A percentile compares a stretch with the other conserved stretches of the same genome.
These are phyloP conservation scores for Gnathonemus longibarbis DNA, from an alignment of 2,113 vertebrate genomes.

Conservation along the genomic window DNA sequence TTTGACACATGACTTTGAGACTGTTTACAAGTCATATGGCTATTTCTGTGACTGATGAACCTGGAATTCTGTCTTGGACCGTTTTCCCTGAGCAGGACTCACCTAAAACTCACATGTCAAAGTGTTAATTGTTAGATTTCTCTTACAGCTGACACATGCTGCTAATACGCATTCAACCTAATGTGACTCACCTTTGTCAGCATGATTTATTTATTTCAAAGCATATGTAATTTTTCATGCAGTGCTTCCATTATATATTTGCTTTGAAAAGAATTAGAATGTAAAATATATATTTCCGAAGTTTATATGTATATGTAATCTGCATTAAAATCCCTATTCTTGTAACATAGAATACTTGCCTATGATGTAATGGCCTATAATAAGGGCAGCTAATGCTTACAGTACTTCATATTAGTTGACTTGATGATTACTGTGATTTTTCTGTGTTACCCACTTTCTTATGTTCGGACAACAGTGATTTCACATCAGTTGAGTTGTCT, in stretches of 20 bases:
- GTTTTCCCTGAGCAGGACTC: background rate
- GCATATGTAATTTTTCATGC: background rate
- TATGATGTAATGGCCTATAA: background rate
- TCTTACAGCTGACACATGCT: background rate
- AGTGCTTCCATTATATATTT: background rate
- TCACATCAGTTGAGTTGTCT: background rate
- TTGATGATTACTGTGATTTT: background rate
- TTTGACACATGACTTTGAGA: background rate
- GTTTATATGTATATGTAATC: background rate
- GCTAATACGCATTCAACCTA: background rate
- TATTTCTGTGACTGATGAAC: background rate
- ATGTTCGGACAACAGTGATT: background rate
- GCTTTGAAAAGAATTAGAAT: background rate
- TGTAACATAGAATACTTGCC: background rate
- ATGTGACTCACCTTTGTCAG: background rate
- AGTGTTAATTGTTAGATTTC: background rate
- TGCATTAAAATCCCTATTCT: background rate
- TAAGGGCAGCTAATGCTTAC: background rate
- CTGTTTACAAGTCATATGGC: background rate
- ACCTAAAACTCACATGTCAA: background rate
- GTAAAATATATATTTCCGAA: background rate
- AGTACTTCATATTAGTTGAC: background rate
- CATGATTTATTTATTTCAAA: background rate
- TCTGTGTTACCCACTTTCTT: background rate
- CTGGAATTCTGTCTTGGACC: background rate